Evolutionary conservation across 2,113 vertebrate genomes (phyloP), one percentile per base, ranked within the genome.

Genomic region (Paedocypris sp.): DNA sequence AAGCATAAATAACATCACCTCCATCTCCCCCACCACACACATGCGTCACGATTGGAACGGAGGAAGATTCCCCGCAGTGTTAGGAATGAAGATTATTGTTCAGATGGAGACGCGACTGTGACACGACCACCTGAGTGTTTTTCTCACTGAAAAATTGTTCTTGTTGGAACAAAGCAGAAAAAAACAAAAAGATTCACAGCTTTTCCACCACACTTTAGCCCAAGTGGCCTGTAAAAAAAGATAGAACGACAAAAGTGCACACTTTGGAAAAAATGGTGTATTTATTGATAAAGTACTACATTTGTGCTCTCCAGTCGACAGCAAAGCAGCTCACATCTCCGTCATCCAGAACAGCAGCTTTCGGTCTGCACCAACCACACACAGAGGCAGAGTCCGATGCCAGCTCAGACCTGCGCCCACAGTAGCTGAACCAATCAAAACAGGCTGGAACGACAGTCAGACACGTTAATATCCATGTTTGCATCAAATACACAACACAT

Each of bases 321-420:
- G 7, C 23, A 12, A 20, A n/a, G 20, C 8, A 62, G 33, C 72
- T 85, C 85, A 98, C 87, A 94, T 90, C 80, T 97, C 94, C 3
- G 95, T 97, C 81, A 93, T 80, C 94, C 94, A 97, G 65, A 98
- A 98, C 43, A 85, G 87, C 41, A 98, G 85, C 72, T 93, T 95
- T 75, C 89, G 87, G 74, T 98, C 91, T 51, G 91, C 86, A 22
- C 93, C 94, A 0, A 92, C 80, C 39, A 83, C 94, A 47, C 93
- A 98, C 13, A 98, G 80, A 1, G 93, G 92, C 51, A 97, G 87
- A 4, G 86, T 90, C 67, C 89, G 84, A 23, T 97, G 94, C 95
- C 95, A 98, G 50, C 92, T 95, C 51, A 98, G 87, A 54, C 91
- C 90, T 12, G 92, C 91, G 64, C 92, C 91, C 9, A 98, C 83